These are phyloP conservation scores for Xestoiulus laeticollis DNA, from an alignment of 2,888 invertebrate species.

Conservation along the genomic window DNA sequence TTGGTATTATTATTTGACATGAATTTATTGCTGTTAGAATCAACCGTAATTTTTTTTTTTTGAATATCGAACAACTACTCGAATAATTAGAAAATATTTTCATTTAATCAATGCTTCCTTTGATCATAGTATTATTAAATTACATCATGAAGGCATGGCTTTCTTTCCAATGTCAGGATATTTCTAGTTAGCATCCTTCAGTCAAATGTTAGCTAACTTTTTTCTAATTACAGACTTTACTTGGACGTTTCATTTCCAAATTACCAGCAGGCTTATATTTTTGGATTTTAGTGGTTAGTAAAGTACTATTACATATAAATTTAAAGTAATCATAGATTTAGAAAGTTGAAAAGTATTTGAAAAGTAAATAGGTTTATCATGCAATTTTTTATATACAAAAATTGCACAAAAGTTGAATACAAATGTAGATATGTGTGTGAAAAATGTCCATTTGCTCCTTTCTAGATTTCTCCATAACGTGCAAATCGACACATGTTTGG, in stretches of 20 bases:
- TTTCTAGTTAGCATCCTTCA: too few relatives aligned
- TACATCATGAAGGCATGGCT: too few relatives aligned
- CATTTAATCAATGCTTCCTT: too few relatives aligned
- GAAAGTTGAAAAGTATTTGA: not conserved
- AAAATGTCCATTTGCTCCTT: conserved; percentile 3
- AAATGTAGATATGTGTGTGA: not conserved
- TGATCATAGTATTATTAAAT: too few relatives aligned
- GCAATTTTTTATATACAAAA: not conserved
- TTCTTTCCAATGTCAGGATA: too few relatives aligned
- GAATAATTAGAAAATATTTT: too few relatives aligned
- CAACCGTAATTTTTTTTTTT: too few relatives aligned
- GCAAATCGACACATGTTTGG: too few relatives aligned
- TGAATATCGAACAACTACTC: too few relatives aligned
- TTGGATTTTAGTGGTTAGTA: not conserved
- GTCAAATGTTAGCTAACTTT: not conserved
- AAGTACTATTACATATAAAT: not conserved
- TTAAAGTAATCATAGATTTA: not conserved
- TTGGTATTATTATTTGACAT: too few relatives aligned
- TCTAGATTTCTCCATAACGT: not conserved
- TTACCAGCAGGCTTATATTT: not conserved
- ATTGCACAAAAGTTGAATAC: not conserved
- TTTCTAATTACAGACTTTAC: not conserved
- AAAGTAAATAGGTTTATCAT: too few relatives aligned
- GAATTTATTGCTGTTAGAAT: too few relatives aligned
- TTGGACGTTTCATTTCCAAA: not conserved